A percentile compares a stretch with the other conserved stretches of the same genome.
phyloP scores from a whole-genome alignment of 2,113 vertebrate genomes.

The Ciconia stormi region DNA sequence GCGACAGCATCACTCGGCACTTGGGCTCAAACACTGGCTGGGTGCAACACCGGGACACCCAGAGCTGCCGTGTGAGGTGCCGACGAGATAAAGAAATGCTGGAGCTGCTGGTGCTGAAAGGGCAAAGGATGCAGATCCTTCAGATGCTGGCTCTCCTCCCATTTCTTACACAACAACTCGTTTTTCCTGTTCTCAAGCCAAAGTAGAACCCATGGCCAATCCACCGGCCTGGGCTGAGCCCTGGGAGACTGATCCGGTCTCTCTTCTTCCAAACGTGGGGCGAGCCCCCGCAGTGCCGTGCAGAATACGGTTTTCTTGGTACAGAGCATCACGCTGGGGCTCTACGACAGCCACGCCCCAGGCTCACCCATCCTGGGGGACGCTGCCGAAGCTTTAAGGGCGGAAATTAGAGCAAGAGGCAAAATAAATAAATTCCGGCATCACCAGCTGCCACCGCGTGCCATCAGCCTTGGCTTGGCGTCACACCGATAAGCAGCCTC shows the following conservation, averaged over 20 bases:
- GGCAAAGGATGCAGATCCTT: background rate
- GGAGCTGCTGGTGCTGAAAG: background rate
- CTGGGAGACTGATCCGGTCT: background rate
- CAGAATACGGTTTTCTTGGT: fast-evolving
- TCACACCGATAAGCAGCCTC: background rate
- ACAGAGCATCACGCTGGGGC: background rate
- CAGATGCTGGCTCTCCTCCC: background rate
- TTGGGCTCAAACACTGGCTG: background rate
- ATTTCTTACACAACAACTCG: background rate
- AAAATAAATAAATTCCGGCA: background rate
- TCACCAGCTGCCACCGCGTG: background rate
- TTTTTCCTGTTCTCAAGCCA: background rate
- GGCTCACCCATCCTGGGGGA: fast-evolving
- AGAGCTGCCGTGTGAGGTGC: background rate
- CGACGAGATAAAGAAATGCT: background rate
- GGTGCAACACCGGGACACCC: background rate
- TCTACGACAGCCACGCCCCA: background rate
- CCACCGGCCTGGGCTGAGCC: background rate
- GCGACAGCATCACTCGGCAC: background rate
- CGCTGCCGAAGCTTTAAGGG: background rate
- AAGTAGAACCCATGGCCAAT: fast-evolving
- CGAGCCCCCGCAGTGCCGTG: fast-evolving
- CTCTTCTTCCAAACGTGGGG: fast-evolving
- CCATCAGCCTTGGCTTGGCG: background rate
- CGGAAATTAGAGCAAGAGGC: background rate